Percentiles rank a stretch among this genome's conserved stretches.
Evolutionary conservation across 2,797 vertebrate genomes (phyloP).

Genomic region (Sebastolobus alascanus): DNA sequence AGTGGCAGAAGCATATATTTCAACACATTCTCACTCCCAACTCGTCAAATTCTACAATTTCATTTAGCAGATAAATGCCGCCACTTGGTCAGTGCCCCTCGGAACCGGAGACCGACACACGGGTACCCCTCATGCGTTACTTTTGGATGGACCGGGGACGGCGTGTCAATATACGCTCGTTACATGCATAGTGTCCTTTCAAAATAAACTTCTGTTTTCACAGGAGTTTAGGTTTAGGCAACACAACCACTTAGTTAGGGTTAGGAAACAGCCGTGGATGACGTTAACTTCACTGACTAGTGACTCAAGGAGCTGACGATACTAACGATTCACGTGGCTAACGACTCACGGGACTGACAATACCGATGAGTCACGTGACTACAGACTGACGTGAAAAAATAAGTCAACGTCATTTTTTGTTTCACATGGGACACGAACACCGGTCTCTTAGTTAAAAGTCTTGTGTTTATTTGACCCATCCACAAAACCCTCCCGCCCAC

Average conservation of each 20-base stretch:
- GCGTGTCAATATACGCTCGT: not conserved
- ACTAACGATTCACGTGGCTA: too few species aligned
- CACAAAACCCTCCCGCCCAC: too few species aligned
- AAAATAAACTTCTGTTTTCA: too few species aligned
- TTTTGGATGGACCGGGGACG: too few species aligned
- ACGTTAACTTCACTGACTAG: not conserved
- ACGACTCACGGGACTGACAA: too few species aligned
- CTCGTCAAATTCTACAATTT: not conserved
- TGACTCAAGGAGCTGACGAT: not conserved
- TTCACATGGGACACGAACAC: not conserved
- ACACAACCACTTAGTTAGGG: too few species aligned
- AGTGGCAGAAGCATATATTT: not conserved
- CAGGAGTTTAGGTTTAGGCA: too few species aligned
- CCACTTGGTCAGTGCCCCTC: too few species aligned
- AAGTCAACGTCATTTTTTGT: not conserved
- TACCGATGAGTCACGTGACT: not conserved
- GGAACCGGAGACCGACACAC: too few species aligned
- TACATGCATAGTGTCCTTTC: too few species aligned
- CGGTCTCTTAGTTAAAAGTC: not conserved
- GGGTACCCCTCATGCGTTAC: not conserved
- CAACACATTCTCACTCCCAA: not conserved
- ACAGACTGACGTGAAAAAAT: not conserved
- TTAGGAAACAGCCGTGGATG: not conserved
- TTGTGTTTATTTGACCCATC: not conserved
- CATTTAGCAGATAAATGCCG: not conserved